These are phyloP conservation scores for Riparia riparia DNA, from an alignment of 2,113 vertebrate species.

Conservation along the genomic window DNA sequence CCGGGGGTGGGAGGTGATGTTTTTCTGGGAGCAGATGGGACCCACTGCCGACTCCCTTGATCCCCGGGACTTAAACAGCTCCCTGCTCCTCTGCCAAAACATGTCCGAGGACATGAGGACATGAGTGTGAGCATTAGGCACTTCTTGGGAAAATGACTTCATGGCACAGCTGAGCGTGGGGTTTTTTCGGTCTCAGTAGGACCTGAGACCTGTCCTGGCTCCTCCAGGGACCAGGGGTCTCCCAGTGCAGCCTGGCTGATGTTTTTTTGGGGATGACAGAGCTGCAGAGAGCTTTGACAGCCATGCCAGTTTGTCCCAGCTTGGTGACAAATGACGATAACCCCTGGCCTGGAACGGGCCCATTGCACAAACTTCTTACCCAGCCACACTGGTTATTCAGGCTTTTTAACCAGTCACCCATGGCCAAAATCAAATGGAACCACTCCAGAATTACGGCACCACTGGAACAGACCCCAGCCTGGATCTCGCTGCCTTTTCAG, in stretches of 20 bases:
- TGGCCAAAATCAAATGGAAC: slow-evolving; percentile 30
- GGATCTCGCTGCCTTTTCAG: not conserved
- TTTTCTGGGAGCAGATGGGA: not conserved
- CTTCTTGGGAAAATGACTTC: slow-evolving; percentile 30
- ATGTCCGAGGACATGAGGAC: not conserved
- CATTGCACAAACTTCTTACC: not conserved
- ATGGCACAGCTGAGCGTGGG: not conserved
- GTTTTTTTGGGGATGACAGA: not conserved
- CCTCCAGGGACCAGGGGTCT: not conserved
- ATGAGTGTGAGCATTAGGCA: not conserved
- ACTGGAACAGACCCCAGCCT: not conserved
- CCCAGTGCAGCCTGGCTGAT: not conserved
- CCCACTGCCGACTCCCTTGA: not conserved
- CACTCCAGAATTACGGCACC: not conserved
- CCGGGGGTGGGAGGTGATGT: not conserved
- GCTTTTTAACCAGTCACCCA: not conserved
- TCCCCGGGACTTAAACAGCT: not conserved
- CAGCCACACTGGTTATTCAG: not conserved
- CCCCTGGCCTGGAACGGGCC: not conserved
- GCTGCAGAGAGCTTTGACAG: not conserved
- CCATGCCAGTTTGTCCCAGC: not conserved
- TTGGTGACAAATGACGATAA: slow-evolving; percentile 23
- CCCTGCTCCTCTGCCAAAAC: not conserved
- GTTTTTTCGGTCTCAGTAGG: not conserved
- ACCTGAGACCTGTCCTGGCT: not conserved